Base-by-base conservation (phyloP, 2,888 invertebrate genomes). In the Oasisia sp. region DNA sequence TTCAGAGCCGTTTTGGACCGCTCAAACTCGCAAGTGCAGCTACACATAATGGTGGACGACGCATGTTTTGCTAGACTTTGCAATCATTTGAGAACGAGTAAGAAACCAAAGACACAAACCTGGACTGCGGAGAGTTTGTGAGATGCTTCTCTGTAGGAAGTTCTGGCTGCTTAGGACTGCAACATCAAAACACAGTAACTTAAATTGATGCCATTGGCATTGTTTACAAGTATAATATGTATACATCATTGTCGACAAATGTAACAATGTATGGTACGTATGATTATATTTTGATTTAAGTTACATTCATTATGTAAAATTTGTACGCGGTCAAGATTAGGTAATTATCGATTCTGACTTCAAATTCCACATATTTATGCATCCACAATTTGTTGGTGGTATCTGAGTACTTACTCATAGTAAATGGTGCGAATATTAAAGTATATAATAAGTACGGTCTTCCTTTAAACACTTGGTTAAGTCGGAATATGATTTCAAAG, bases 81-180 rank as follows among this genome's bases (percentile, higher is more conserved):
- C 50, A 14, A 5, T 12, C 14, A 12, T 8, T 12, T 50, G 50
- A 50, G 50, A 50, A 7, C 9, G 50, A 1, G 9, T 50, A 50
- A 50, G 50, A 14, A 50, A 14, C 5, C 12, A 50, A 50, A 50
- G 3, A 50, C 74, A 74, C 74, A 5, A 19, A 74, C 74, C 74
- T 74, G 74, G 74, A 74, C 74, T 74, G 7, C 74, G 74, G 74
- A 74, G 74, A 74, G 74, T 74, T 27, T 74, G 74, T 27, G 74
- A 74, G n/a, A 74, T n/a, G 74, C 74, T 74, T 74, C 74, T 74
- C 74, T 74, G 74, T n/a, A 74, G 74, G 74, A 27, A 74, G 74
- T 74, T 74, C 74, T 74, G 74, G 74, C 74, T 74, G 74, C 74
- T 27, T 74, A 74, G 74, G 4, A 74, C 74, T 74, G 74, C n/a